These are phyloP conservation scores for Cydia amplana DNA, from an alignment of 1,140 invertebrate species.

Conservation along the genomic window DNA sequence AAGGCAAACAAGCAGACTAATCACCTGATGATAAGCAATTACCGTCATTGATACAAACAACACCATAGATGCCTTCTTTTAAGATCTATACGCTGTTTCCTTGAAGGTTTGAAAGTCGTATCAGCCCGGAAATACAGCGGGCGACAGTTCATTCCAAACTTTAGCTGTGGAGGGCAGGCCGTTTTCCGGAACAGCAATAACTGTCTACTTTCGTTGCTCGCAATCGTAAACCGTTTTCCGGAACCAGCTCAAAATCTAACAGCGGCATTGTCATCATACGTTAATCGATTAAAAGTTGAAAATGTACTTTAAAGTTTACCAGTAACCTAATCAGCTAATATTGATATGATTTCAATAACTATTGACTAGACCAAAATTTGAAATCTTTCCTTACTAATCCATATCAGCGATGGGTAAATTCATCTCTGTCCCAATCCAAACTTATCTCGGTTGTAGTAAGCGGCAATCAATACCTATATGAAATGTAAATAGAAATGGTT, in stretches of 20 bases:
- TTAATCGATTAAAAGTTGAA: conserved; percentile 26
- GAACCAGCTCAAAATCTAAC: not conserved
- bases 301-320: conserved; percentile 9
- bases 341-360: conserved; percentile 66
- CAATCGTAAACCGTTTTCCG: too few species aligned
- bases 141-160: too few species aligned
- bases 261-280: conserved; percentile 7
- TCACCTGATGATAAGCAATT: too few species aligned
- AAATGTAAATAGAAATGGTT: not conserved
- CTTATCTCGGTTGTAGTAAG: not conserved
- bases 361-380: conserved; percentile 67
- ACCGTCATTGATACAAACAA: too few species aligned
- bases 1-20: too few species aligned
- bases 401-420: conserved; percentile 30
- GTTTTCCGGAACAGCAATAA: too few species aligned
- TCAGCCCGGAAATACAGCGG: too few species aligned
- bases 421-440: conserved; percentile 38
- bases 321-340: conserved; percentile 44
- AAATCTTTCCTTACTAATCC: conserved; percentile 58
- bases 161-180: too few species aligned
- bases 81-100: too few species aligned
- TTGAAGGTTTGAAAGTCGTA: too few species aligned
- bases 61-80: too few species aligned
- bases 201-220: too few species aligned
- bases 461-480: not conserved